Evolutionary conservation across 1,140 invertebrate genomes (phyloP).

Genomic region (Drosophila bocki): DNA sequence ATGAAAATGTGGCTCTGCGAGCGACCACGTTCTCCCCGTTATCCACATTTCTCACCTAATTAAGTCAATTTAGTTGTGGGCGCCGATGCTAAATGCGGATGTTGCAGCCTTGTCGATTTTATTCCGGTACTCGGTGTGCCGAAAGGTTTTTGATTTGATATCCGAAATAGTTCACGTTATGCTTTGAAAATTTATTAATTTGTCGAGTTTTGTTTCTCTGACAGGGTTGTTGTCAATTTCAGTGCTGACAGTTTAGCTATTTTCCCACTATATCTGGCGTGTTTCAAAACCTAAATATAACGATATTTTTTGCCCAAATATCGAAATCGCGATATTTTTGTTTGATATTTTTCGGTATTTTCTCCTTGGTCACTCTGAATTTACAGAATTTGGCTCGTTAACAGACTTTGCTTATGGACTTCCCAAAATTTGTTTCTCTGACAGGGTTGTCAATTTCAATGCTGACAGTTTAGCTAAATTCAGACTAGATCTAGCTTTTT

Average conservation of each 20-base stretch:
- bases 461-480: background rate
- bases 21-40: conserved; percentile 44
- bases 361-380: no score
- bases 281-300: no score
- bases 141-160: conserved; percentile 52
- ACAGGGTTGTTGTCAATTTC: conserved; percentile 4
- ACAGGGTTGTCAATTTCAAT: no score
- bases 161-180: conserved; percentile 60
- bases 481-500: background rate
- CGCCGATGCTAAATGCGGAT: conserved; percentile 23
- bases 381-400: no score
- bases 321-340: no score
- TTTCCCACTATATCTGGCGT: no score
- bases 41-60: conserved; percentile 61
- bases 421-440: no score
- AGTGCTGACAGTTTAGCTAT: background rate
- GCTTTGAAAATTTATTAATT: conserved; percentile 32
- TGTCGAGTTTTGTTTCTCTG: conserved; percentile 33
- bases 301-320: no score
- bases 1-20: conserved; percentile 40
- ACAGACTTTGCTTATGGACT: no score
- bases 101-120: conserved; percentile 20
- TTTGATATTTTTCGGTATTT: no score
- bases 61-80: conserved; percentile 29
- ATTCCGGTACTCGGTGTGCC: conserved; percentile 4